A percentile compares a stretch with the other conserved stretches of the same genome.
Conservation (phyloP, 2,888 invertebrate species). For the Mesorhabditis spiculigera region DNA sequence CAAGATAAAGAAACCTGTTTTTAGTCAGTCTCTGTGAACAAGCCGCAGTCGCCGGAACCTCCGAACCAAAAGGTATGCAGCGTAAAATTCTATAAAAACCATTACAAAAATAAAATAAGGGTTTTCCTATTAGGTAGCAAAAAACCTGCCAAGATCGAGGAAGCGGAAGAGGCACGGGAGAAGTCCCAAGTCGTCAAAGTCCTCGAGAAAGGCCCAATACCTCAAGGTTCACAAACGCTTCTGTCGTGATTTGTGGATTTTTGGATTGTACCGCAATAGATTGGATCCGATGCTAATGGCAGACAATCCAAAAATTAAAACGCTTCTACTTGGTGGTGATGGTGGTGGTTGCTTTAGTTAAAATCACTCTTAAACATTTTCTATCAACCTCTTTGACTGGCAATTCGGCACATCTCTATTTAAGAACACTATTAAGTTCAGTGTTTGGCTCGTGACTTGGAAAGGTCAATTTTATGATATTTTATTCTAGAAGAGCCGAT, state of each 20-base stretch:
- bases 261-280: neutral
- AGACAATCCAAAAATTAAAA: no score
- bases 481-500: neutral
- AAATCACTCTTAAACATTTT: no score
- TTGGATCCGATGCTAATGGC: no score
- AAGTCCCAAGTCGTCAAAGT: neutral
- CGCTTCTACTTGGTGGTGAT: no score
- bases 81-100: no score
- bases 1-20: constrained; percentile 14
- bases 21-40: constrained; percentile 48
- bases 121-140: neutral
- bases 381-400: no score
- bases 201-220: neutral
- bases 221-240: neutral
- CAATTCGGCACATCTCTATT: no score
- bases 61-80: constrained; percentile 14
- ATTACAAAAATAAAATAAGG: neutral
- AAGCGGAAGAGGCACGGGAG: neutral
- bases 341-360: no score
- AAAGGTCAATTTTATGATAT: neutral
- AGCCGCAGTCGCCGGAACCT: constrained; percentile 13
- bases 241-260: neutral
- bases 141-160: neutral
- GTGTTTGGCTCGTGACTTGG: neutral
- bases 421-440: no score